Conservation (phyloP, 2,797 vertebrate genomes). For the Adrianichthys oophorus region DNA sequence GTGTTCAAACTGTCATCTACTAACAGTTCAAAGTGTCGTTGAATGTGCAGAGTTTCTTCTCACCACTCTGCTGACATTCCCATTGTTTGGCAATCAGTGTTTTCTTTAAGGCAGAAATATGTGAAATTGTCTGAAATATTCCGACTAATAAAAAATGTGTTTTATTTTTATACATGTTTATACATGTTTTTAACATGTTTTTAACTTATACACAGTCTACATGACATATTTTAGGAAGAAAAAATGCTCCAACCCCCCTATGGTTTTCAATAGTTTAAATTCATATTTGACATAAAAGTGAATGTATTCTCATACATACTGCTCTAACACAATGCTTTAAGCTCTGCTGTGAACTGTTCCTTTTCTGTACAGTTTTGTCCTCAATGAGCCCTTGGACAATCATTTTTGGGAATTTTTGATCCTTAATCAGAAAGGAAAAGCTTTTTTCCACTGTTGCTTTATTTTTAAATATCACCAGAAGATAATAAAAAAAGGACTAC, state of each 20-base stretch:
- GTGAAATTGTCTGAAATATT: slow-evolving; percentile 24
- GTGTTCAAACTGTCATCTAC: slow-evolving; percentile 66
- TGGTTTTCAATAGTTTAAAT: background rate
- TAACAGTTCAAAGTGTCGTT: slow-evolving; percentile 67
- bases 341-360: background rate
- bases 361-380: slow-evolving; percentile 14
- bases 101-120: slow-evolving; percentile 11
- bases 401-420: background rate
- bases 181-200: no score
- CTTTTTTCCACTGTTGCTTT: slow-evolving; percentile 19
- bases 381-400: slow-evolving; percentile 19
- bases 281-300: background rate
- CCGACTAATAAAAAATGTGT: slow-evolving; percentile 8
- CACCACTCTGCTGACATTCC: slow-evolving; percentile 82
- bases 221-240: no score
- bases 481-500: no score
- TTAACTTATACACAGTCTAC: no score
- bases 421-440: slow-evolving; percentile 11
- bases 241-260: no score
- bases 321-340: slow-evolving; percentile 17
- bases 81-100: slow-evolving; percentile 80
- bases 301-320: background rate
- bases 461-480: slow-evolving; percentile 39
- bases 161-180: background rate
- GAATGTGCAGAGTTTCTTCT: slow-evolving; percentile 82